These are phyloP conservation scores for Lacanobia oleracea DNA, from an alignment of 2,888 invertebrate species.

Conservation along the genomic window DNA sequence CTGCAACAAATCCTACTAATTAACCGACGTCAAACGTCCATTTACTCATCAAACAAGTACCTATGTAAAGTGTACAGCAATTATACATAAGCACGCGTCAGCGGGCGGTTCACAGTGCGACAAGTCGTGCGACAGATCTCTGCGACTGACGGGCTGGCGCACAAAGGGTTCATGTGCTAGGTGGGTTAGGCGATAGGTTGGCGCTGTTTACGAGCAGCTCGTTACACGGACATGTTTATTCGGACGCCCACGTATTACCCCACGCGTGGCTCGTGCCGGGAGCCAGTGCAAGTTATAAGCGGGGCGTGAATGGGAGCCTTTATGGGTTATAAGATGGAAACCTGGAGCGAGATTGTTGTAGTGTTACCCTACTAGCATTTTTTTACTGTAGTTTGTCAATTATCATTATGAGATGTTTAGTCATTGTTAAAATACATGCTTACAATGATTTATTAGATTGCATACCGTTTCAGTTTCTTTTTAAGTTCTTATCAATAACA, in stretches of 20 bases:
- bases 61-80: conserved; percentile 29
- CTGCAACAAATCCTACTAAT: conserved; percentile 21
- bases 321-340: neutral
- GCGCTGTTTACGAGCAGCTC: conserved; percentile 80
- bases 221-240: conserved; percentile 85
- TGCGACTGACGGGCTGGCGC: conserved; percentile 41
- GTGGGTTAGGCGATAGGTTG: conserved; percentile 71
- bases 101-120: conserved; percentile 17
- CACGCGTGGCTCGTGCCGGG: conserved; percentile 85
- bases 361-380: too few species aligned
- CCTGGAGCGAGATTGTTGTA: neutral
- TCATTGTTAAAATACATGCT: neutral
- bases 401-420: neutral
- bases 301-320: neutral
- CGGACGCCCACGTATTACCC: conserved; percentile 83
- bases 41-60: conserved; percentile 24
- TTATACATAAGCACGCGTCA: conserved; percentile 45
- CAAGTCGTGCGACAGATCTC: conserved; percentile 40
- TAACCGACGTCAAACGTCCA: neutral
- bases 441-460: neutral
- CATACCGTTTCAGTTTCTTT: neutral
- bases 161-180: conserved; percentile 52
- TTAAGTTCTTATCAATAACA: neutral
- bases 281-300: conserved; percentile 60
- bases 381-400: neutral